Evolutionary conservation across 53 echinoderm and acorn worm species (phyloP).

Genomic region (Apostichopus leukothele): DNA sequence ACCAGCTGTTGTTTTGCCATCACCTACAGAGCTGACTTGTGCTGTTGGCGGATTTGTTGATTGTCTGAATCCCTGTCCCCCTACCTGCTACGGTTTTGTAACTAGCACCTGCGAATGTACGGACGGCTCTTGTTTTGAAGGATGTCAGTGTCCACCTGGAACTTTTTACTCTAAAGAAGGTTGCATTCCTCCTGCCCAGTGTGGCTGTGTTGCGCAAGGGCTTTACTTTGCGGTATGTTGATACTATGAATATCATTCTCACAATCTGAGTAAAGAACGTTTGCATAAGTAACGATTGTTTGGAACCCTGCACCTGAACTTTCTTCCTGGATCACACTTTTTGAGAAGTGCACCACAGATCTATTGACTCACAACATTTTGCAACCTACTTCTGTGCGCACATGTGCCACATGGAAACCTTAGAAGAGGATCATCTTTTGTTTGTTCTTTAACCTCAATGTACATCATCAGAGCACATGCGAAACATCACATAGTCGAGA

Average conservation of each 20-base stretch:
- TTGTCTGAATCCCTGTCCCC: slow-evolving; percentile 18
- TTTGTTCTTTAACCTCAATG: too few relatives aligned
- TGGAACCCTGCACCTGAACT: too few relatives aligned
- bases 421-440: too few relatives aligned
- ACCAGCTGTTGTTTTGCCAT: not conserved
- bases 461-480: too few relatives aligned
- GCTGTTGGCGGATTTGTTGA: not conserved
- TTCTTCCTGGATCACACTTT: too few relatives aligned
- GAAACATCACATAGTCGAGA: too few relatives aligned
- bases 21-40: not conserved
- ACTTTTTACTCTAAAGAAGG: not conserved
- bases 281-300: not conserved
- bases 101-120: slow-evolving; percentile 26
- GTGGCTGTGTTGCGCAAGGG: slow-evolving; percentile 36
- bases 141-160: slow-evolving; percentile 33
- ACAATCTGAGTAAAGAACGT: not conserved
- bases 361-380: too few relatives aligned
- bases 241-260: not conserved
- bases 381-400: too few relatives aligned
- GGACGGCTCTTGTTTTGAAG: slow-evolving; percentile 28
- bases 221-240: slow-evolving; percentile 32
- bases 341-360: too few relatives aligned
- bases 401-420: too few relatives aligned
- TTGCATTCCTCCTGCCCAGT: not conserved
- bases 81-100: slow-evolving; percentile 22